A percentile compares a stretch with the other conserved stretches of the same genome.
Evolutionary conservation across 2,888 invertebrate species (phyloP).

Genomic region (Drosophila borborema): DNA sequence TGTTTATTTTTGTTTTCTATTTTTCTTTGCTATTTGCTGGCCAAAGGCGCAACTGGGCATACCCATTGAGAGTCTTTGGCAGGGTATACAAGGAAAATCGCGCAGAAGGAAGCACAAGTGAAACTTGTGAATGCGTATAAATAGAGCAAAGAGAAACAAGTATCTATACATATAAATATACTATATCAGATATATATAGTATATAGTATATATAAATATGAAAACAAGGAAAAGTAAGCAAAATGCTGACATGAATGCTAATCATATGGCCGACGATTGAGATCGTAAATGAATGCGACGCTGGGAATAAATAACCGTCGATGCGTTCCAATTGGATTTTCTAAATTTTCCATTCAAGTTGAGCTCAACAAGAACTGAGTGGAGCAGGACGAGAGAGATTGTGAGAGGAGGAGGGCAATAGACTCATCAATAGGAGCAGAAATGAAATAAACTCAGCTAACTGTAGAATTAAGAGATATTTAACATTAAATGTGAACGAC

Average conservation of each 20-base stretch:
- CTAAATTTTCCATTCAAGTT: not conserved
- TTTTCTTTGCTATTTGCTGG: not conserved
- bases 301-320: not conserved
- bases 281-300: slow-evolving; percentile 10
- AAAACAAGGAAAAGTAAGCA: slow-evolving; percentile 19
- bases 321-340: not conserved
- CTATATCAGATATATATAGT: not conserved
- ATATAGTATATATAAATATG: not conserved
- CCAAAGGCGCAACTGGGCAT: not conserved
- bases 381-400: not conserved
- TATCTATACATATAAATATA: not conserved
- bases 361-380: not conserved
- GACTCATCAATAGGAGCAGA: not conserved
- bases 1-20: not conserved
- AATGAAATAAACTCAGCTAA: slow-evolving; percentile 12
- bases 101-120: slow-evolving; percentile 36
- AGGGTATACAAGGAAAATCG: slow-evolving; percentile 22
- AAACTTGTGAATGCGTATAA: slow-evolving; percentile 44
- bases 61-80: not conserved
- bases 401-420: not conserved
- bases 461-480: not conserved
- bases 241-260: slow-evolving; percentile 40
- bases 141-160: slow-evolving; percentile 21
- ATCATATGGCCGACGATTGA: slow-evolving; percentile 16
- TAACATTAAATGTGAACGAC: not conserved